Base-by-base conservation (phyloP, 2,113 vertebrate species). In the Columba livia region DNA sequence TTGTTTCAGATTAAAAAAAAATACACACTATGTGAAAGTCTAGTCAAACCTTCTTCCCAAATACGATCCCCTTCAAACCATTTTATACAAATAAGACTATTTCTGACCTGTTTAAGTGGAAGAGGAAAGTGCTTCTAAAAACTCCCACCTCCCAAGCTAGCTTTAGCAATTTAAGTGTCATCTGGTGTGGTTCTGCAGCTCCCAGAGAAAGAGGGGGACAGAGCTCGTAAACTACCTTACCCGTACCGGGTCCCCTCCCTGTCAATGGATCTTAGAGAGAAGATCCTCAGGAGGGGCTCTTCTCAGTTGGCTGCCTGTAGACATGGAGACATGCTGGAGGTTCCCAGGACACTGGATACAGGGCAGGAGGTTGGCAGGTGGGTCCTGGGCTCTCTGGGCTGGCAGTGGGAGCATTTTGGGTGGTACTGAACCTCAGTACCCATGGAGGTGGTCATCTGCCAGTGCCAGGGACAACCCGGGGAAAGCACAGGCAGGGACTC, bases 241-340 rank as follows among this genome's bases (percentile, higher is more conserved):
- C 48, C 44, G 18, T 18, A 44, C 17, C 7, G 8, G 42, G 16
- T 42, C 69, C 15, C 6, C n/a, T 70, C 36, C 29, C 29, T 47
- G 3, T 10, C 2, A 1, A 48, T n/a, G 18, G 4, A 34, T 12
- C 12, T 31, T 36, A 36, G 44, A 48, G 15, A 90, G 42, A 75
- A n/a, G 50, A 62, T 40, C 21, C 15, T 38, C 50, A 12, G 0
- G 2, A 86, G 36, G 5, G 3, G 3, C 34, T 44, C 1, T 4
- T 9, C 32, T 28, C 1, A 0, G 29, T 26, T 44, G 38, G 26
- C 44, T 71, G 32, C 9, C 34, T 13, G 1, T 25, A 62, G 56
- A 23, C 64, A 54, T 1, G 1, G 42, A 72, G 48, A 23, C 8
- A 20, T 34, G 16, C 1, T 56, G 23, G 70, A 94, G 20, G 3